Conservation (phyloP, 2,888 invertebrate genomes). For the Cheilosia scutellata region DNA sequence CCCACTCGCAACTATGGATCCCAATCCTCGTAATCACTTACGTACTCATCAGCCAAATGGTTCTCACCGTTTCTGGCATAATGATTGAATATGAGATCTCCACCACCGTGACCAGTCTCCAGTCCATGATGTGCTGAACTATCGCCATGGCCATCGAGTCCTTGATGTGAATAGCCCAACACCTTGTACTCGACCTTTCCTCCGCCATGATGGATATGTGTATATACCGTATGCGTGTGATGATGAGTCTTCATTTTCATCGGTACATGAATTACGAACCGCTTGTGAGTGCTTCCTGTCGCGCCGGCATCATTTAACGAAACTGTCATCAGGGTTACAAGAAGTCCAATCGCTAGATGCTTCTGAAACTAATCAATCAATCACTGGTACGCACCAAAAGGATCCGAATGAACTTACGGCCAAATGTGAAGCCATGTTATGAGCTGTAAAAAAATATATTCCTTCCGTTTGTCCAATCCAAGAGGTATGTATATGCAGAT, state of each 20-base stretch:
- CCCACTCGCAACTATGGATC: slow-evolving; percentile 41
- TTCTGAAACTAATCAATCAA: slow-evolving; percentile 62
- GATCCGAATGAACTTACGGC: slow-evolving; percentile 49
- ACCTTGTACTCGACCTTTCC: slow-evolving; percentile 81
- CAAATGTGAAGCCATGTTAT: slow-evolving; percentile 51
- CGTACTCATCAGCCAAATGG: slow-evolving; percentile 49
- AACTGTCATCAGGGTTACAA: slow-evolving; percentile 55
- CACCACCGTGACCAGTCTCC: slow-evolving; percentile 85
- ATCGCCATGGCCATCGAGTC: slow-evolving; percentile 84
- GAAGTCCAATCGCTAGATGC: slow-evolving; percentile 49
- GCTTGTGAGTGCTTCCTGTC: slow-evolving; percentile 85
- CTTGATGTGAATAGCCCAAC: slow-evolving; percentile 83
- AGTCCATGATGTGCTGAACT: slow-evolving; percentile 80
- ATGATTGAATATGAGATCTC: slow-evolving; percentile 82
- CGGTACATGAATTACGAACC: slow-evolving; percentile 92
- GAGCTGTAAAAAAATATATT: background rate
- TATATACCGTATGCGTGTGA: slow-evolving; percentile 90
- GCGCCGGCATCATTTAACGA: slow-evolving; percentile 48
- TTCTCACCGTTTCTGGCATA: slow-evolving; percentile 80
- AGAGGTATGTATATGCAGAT: slow-evolving; percentile 38
- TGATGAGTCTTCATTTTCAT: slow-evolving; percentile 91
- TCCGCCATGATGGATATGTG: slow-evolving; percentile 88
- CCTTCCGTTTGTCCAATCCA: slow-evolving; percentile 37
- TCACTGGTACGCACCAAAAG: slow-evolving; percentile 13
- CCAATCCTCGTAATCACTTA: slow-evolving; percentile 65